Base-by-base conservation (phyloP, 2,113 vertebrate genomes). In the Perca fluviatilis region DNA sequence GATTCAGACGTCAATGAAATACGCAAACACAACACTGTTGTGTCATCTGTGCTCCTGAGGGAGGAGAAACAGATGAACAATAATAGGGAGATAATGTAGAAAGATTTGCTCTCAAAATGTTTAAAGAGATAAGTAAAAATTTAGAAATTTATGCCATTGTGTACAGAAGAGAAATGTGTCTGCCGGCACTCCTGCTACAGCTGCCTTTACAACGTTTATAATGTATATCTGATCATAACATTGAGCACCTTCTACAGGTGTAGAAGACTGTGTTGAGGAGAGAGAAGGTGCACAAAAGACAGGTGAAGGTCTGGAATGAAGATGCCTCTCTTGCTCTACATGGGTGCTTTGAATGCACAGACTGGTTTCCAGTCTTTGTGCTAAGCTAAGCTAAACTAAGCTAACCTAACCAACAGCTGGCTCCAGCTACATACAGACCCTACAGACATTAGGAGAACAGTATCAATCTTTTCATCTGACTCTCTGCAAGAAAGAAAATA, bases 1-100 rank as follows among this genome's bases (percentile, higher is more conserved):
- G 63, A 77, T 79, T 57, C 63, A 79, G 51, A 82, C 18, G 4
- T 83, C 63, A 72, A 19, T 19, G 47, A 65, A 74, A 83, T 65
- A 62, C 14, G 33, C 66, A 84, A 77, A 85, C 66, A 43, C 58
- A 49, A 25, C 67, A 54, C 33, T 53, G 68, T 54, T 27, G 61
- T 72, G 60, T 66, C 36, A 2, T 79, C 65, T 56, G n/a, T 49
- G 71, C 6, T 27, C 67, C 62, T 1, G 2, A 51, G 33, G 75
- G 65, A 71, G 69, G 21, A 50, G 56, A 49, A 61, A 74, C 62
- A 33, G 49, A 77, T 13, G 2, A 21, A 65, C 47, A 43, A 70
- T n/a, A 25, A 68, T n/a, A 63, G 33, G 8, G 33, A 62, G 57
- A 72, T 25, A 72, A 83, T 23, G 70, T 25, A 33, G 43, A 73